Percentiles rank a stretch among this genome's conserved stretches.
Evolutionary conservation across 2,888 invertebrate genomes (phyloP).

Genomic region (Hirtodrosophila confusa): DNA sequence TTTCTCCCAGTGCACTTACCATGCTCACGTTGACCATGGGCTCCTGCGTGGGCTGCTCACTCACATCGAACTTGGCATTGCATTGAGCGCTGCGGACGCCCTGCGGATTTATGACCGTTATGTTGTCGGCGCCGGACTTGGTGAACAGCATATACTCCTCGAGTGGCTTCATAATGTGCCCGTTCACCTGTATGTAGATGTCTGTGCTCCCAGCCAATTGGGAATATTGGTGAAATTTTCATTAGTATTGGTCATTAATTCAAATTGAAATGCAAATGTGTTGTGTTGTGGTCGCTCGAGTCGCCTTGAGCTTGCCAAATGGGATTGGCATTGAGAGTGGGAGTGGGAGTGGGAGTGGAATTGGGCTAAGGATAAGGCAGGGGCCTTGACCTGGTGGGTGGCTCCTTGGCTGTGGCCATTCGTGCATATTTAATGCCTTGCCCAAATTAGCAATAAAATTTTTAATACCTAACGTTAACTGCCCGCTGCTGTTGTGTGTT

Average conservation of each 20-base stretch:
- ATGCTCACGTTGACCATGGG: constrained; percentile 87
- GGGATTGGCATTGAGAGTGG: not conserved
- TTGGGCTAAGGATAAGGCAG: not conserved
- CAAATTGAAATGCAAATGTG: constrained; percentile 76
- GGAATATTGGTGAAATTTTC: constrained; percentile 58
- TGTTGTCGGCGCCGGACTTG: constrained; percentile 92
- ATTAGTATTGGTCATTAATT: constrained; percentile 79
- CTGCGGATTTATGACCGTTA: constrained; percentile 93
- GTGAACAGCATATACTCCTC: constrained; percentile 97
- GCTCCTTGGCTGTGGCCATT: constrained; percentile 27
- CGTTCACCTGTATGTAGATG: constrained; percentile 93
- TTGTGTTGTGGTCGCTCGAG: constrained; percentile 11
- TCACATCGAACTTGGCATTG: constrained; percentile 90
- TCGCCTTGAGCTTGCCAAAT: constrained; percentile 25
- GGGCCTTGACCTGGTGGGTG: constrained; percentile 17
- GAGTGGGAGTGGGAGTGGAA: not conserved
- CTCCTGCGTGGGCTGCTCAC: constrained; percentile 86
- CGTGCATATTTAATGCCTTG: constrained; percentile 72
- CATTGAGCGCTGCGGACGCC: constrained; percentile 94
- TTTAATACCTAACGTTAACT: constrained; percentile 65
- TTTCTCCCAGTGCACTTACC: constrained; percentile 83
- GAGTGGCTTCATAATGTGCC: constrained; percentile 92
- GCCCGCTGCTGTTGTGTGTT: constrained; percentile 14
- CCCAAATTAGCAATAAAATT: constrained; percentile 76
- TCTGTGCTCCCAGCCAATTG: constrained; percentile 85